Base-by-base conservation (phyloP, 2,888 invertebrate species). In the Shargacucullia verbasci region DNA sequence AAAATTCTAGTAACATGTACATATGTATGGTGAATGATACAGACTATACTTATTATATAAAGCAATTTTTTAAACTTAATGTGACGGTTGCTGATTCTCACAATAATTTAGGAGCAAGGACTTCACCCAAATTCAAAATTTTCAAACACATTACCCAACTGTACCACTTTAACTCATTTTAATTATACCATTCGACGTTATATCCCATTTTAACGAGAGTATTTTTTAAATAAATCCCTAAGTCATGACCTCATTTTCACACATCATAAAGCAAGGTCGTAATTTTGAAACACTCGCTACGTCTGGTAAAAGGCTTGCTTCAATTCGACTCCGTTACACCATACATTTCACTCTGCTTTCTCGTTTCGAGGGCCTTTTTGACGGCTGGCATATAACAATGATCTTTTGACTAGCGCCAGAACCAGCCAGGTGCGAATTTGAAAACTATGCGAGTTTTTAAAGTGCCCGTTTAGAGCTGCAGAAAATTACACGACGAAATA, bases 331-430 rank as follows among this genome's bases (percentile, higher is more conserved):
- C 62, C 71, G 45, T 38, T 27, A 47, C 41, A 68, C 47, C 13
- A 46, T 53, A 64, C 70, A 68, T 69, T 68, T 65, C 49, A 31
- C 55, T 43, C 52, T 85, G 83, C 80, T 73, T 70, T 79, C 69
- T 60, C 73, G 71, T 81, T 84, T 78, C 75, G 77, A 83, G 84
- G 81, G 80, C 81, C 82, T 87, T 87, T 84, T 83, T 82, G 76
- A 85, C 86, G 85, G 59, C 68, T 54, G 59, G 82, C 77, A 67
- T 64, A 73, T 74, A 82, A 91, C 91, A 91, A 90, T 90, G 88
- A 86, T 86, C 90, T 89, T 91, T 91, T 89, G 87, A 90, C 86
- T 81, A 80, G 78, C 78, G 77, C 73, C 67, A 69, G 79, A 79
- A 41, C 50, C 76, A 70, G 77, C 69, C 69, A 80, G 78, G 82